Evolutionary conservation across 2,888 invertebrate genomes (phyloP).

Genomic region (Caenorhabditis doughertyi): DNA sequence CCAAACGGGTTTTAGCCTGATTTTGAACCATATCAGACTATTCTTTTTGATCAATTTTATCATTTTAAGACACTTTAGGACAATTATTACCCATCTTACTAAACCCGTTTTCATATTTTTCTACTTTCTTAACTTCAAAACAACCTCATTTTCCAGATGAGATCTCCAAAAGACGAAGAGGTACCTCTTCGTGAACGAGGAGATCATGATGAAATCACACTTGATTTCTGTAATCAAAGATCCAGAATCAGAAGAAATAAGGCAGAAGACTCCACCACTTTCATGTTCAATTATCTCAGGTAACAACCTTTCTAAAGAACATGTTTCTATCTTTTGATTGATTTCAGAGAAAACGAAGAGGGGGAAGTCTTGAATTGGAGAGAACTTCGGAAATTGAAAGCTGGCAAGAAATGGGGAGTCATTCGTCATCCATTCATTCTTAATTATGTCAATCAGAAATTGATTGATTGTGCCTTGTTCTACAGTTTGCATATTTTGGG

Average conservation of each 20-base stretch:
- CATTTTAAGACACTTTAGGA: no score
- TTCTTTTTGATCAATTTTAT: no score
- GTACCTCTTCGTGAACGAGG: slow-evolving; percentile 34
- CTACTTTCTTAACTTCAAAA: neutral
- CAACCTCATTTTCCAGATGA: slow-evolving; percentile 50
- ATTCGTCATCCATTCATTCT: slow-evolving; percentile 80
- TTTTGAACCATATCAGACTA: no score
- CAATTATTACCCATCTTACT: neutral
- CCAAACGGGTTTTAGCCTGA: no score
- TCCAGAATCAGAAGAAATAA: slow-evolving; percentile 54
- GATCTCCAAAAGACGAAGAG: slow-evolving; percentile 13
- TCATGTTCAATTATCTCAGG: slow-evolving; percentile 58
- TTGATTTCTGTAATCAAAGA: slow-evolving; percentile 54
- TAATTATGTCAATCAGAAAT: slow-evolving; percentile 77
- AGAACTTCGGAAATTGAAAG: slow-evolving; percentile 57
- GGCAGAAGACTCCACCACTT: slow-evolving; percentile 51
- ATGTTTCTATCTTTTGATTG: neutral
- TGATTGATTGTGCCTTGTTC: slow-evolving; percentile 75
- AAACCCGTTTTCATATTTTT: no score
- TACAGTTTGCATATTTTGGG: slow-evolving; percentile 74
- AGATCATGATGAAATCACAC: slow-evolving; percentile 18
- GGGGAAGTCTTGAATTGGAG: slow-evolving; percentile 56
- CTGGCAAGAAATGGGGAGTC: slow-evolving; percentile 75
- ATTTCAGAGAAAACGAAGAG: slow-evolving; percentile 43
- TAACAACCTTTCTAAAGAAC: neutral